phyloP scores from a whole-genome alignment of 2,888 invertebrate genomes.

The Rhyacophila evoluta region DNA sequence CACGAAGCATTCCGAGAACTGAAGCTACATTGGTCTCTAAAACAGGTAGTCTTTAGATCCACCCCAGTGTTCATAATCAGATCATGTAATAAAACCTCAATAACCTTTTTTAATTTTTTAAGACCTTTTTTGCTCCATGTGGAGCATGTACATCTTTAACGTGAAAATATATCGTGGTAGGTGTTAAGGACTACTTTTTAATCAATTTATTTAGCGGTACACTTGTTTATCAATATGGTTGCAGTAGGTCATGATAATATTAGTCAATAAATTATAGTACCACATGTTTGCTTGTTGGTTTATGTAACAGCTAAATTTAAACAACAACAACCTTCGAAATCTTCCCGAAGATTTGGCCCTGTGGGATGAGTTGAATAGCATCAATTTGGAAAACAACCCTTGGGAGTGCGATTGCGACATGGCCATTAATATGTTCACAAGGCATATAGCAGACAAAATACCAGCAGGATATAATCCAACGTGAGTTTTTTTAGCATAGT shows the following conservation, averaged over 20 bases:
- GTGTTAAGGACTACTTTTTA: too few relatives aligned
- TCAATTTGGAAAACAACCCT: conserved; percentile 74
- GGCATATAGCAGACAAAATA: conserved; percentile 28
- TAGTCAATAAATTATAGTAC: too few relatives aligned
- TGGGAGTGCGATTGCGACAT: conserved; percentile 76
- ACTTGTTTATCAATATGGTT: too few relatives aligned
- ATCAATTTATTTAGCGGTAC: too few relatives aligned
- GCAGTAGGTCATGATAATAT: too few relatives aligned
- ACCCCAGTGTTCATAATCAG: too few relatives aligned
- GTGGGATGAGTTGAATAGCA: conserved; percentile 69
- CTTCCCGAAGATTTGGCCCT: conserved; percentile 68
- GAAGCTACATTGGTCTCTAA: conserved; percentile 67
- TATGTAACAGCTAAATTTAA: conserved; percentile 75
- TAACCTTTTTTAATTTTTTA: too few relatives aligned
- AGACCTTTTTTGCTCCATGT: too few relatives aligned
- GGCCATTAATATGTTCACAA: conserved; percentile 54
- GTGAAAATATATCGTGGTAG: too few relatives aligned
- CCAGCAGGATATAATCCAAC: conserved; percentile 10
- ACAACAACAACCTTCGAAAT: conserved; percentile 72
- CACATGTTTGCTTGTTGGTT: too few relatives aligned
- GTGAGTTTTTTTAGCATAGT: conserved; percentile 23
- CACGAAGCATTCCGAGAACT: conserved; percentile 71
- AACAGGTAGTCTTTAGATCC: conserved; percentile 68
- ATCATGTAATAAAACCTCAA: too few relatives aligned
- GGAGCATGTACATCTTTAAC: too few relatives aligned